A percentile compares a stretch with the other conserved stretches of the same genome.
Evolutionary conservation across 1,140 invertebrate genomes (phyloP).

Genomic region (Papilio polytes): DNA sequence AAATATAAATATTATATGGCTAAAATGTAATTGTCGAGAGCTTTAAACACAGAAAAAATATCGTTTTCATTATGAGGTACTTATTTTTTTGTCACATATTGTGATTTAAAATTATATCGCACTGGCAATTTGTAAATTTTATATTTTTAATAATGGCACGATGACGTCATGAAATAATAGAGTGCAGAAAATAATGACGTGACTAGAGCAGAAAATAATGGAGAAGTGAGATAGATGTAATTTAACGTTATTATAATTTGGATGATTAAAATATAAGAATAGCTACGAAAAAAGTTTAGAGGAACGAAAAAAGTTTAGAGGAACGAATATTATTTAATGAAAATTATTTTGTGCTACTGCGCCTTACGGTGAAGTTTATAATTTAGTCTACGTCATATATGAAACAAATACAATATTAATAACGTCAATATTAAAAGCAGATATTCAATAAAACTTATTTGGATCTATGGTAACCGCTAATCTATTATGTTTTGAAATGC

Average conservation of each 20-base stretch:
- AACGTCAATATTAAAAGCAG: conserved; percentile 19
- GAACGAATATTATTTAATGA: background rate
- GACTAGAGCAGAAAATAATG: background rate
- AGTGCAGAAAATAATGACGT: conserved; percentile 13
- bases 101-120: background rate
- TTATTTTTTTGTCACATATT: conserved; percentile 15
- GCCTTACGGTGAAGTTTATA: background rate
- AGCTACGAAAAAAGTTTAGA: background rate
- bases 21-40: background rate
- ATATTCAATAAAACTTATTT: conserved; percentile 35
- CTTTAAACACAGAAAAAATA: background rate
- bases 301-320: background rate
- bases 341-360: conserved; percentile 1
- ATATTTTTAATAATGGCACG: background rate
- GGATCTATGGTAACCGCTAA: conserved; percentile 62
- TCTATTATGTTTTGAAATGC: conserved; percentile 73
- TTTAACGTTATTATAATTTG: background rate
- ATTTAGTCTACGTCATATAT: background rate
- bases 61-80: background rate
- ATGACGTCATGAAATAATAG: background rate
- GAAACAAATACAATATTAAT: conserved; percentile 2
- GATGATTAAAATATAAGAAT: background rate
- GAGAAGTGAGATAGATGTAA: background rate
- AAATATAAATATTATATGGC: conserved; percentile 17
- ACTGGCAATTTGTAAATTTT: background rate